Evolutionary conservation across 2,888 invertebrate species (phyloP).

Genomic region (Tricholauxania praeusta): DNA sequence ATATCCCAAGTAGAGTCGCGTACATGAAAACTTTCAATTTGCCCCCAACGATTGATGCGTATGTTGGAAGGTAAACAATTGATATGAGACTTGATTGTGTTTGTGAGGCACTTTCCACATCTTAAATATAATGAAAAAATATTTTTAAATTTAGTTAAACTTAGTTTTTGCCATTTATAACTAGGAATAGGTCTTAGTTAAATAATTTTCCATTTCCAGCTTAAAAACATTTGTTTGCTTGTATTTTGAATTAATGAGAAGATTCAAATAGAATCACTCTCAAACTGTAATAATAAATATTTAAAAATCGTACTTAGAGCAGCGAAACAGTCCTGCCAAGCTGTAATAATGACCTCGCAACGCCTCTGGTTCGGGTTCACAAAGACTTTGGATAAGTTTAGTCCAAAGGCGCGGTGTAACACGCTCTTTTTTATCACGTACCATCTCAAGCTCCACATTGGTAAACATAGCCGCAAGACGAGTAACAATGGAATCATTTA

Average conservation of each 20-base stretch:
- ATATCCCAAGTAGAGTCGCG: slow-evolving; percentile 85
- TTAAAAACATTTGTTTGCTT: too few relatives aligned
- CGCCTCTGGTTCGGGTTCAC: slow-evolving; percentile 81
- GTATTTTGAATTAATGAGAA: too few relatives aligned
- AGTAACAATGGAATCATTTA: slow-evolving; percentile 82
- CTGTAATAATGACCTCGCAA: slow-evolving; percentile 85
- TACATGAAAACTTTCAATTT: slow-evolving; percentile 77
- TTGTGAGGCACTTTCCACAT: slow-evolving; percentile 80
- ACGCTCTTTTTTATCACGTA: slow-evolving; percentile 90
- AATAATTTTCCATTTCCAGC: too few relatives aligned
- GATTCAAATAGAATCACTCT: neutral
- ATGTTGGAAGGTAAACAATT: slow-evolving; percentile 81
- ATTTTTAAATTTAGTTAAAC: neutral
- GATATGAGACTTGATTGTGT: slow-evolving; percentile 77
- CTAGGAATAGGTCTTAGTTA: too few relatives aligned
- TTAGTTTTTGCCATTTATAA: neutral
- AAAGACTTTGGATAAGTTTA: slow-evolving; percentile 83
- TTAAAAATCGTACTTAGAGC: slow-evolving; percentile 69
- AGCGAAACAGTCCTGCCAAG: slow-evolving; percentile 81
- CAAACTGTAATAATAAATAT: neutral
- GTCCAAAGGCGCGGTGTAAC: slow-evolving; percentile 86
- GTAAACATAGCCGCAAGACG: slow-evolving; percentile 89
- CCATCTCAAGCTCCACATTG: slow-evolving; percentile 85
- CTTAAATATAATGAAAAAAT: slow-evolving; percentile 57
- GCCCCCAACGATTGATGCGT: slow-evolving; percentile 79